Conservation (phyloP, 2,797 vertebrate genomes). For the Sebastes matsubarae region DNA sequence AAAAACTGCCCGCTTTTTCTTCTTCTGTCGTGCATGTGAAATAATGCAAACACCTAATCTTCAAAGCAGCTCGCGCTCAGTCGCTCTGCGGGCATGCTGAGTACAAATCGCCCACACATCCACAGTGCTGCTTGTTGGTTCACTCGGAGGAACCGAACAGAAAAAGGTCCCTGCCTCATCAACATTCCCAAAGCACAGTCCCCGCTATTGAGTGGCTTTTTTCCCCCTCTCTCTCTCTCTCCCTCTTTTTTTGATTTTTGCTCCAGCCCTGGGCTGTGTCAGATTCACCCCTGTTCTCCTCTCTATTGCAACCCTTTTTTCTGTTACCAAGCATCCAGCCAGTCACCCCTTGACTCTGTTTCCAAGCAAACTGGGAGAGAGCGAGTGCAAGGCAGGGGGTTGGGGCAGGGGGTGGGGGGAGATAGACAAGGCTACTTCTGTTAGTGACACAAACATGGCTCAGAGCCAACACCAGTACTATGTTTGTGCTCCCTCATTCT, state of each 20-base stretch:
- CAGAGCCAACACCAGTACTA: conserved; percentile 68
- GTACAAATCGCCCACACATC: conserved; percentile 78
- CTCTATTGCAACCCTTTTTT: conserved; percentile 61
- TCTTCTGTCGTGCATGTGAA: conserved; percentile 65
- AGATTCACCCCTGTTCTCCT: conserved; percentile 63
- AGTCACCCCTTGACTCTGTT: conserved; percentile 71
- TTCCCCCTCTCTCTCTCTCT: neutral
- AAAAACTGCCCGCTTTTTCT: conserved; percentile 23
- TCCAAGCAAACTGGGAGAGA: conserved; percentile 69
- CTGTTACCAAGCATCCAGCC: conserved; percentile 72
- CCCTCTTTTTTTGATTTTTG: conserved; percentile 55
- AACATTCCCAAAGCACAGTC: conserved; percentile 76
- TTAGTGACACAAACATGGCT: conserved; percentile 81
- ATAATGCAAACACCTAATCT: conserved; percentile 77
- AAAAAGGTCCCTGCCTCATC: conserved; percentile 76
- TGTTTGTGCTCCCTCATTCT: conserved; percentile 73
- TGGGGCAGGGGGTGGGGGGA: conserved; percentile 17
- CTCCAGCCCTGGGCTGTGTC: conserved; percentile 63
- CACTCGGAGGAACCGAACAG: conserved; percentile 61
- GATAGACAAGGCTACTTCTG: conserved; percentile 79
- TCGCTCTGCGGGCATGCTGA: conserved; percentile 68
- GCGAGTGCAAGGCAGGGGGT: conserved; percentile 43
- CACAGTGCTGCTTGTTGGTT: conserved; percentile 65
- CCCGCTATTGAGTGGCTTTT: conserved; percentile 64
- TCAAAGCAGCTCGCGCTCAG: conserved; percentile 74